These are phyloP conservation scores for Theonella swinhoei DNA, from an alignment of 37 sponge, comb jelly and placozoan genomes.

Conservation along the genomic window DNA sequence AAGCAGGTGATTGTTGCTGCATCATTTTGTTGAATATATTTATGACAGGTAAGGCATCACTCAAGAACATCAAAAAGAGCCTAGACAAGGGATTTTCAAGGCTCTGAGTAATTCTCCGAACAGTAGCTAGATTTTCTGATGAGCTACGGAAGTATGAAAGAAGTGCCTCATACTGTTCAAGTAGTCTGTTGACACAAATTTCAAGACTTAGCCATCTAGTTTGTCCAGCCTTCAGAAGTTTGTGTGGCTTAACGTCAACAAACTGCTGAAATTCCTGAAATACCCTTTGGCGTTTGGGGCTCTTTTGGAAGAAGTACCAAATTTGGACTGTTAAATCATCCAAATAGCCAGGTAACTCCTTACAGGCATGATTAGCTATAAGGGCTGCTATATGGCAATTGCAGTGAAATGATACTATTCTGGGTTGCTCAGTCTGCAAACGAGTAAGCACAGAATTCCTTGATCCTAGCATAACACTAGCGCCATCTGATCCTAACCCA, in stretches of 20 bases:
- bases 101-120: neutral
- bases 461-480: too few relatives aligned
- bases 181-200: neutral
- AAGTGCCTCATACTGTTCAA: neutral
- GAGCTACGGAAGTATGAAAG: neutral
- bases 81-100: neutral
- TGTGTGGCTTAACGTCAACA: neutral
- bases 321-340: neutral
- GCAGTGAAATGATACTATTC: neutral
- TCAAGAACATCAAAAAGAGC: neutral
- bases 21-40: neutral
- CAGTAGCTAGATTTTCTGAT: neutral
- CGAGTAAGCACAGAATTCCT: too few relatives aligned
- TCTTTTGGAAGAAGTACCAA: neutral
- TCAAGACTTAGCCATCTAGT: neutral
- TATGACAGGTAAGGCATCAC: neutral
- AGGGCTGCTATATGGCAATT: neutral
- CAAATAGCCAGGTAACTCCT: neutral
- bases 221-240: neutral
- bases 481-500: too few relatives aligned
- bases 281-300: neutral
- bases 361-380: neutral
- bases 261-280: neutral
- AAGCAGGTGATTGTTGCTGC: neutral
- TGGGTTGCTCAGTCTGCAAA: too few relatives aligned